These are phyloP conservation scores for Brachyrhaphis roseni DNA, from an alignment of 2,797 vertebrate genomes.

Conservation along the genomic window DNA sequence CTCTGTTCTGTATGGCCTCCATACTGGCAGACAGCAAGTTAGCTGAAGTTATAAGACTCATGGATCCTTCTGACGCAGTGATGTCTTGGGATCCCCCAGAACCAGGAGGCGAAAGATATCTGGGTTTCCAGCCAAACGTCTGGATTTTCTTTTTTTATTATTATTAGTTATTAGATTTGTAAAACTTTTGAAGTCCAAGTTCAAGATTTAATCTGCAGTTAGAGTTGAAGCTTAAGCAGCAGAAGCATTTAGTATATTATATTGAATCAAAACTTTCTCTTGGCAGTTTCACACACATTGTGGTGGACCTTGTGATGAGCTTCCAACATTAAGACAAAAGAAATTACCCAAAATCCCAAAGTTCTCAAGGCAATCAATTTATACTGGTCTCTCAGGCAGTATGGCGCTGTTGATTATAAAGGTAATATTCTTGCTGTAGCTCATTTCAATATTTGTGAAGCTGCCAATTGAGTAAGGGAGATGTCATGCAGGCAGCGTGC, in stretches of 20 bases:
- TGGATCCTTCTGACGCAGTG: not conserved
- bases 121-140: not conserved
- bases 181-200: not conserved
- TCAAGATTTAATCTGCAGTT: not conserved
- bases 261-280: not conserved
- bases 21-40: not conserved
- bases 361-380: not conserved
- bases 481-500: slow-evolving; percentile 16
- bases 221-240: slow-evolving; percentile 2
- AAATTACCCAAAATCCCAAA: not conserved
- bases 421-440: slow-evolving; percentile 3
- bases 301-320: not conserved
- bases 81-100: not conserved
- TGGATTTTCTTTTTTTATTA: not conserved
- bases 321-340: not conserved
- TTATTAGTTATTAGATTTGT: not conserved
- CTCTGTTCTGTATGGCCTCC: not conserved
- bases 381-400: not conserved
- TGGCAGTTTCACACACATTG: slow-evolving; percentile 4
- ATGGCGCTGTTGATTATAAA: slow-evolving; percentile 8
- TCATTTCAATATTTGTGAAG: slow-evolving; percentile 33
- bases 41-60: not conserved
- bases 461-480: slow-evolving; percentile 24
- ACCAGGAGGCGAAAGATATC: not conserved
- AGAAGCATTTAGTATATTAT: not conserved